phyloP scores from a whole-genome alignment of 2,113 vertebrate species.

The Mesocricetus auratus region DNA sequence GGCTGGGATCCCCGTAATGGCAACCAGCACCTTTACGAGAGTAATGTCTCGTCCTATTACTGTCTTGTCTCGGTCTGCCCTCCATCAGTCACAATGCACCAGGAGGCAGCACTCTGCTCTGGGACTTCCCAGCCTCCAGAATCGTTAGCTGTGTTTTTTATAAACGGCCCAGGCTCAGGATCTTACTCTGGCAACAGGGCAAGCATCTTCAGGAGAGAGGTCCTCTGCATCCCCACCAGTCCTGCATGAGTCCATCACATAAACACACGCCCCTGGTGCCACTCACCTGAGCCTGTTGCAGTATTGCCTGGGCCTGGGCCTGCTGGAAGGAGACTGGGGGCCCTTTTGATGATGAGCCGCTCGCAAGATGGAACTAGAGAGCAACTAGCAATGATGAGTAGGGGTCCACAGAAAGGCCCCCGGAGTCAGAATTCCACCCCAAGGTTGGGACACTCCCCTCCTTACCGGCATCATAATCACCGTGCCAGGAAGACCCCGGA shows the following conservation, averaged over 20 bases:
- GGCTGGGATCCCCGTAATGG: no score
- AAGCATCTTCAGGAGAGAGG: neutral
- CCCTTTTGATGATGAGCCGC: conserved; percentile 91
- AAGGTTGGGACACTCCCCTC: neutral
- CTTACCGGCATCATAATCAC: conserved; percentile 95
- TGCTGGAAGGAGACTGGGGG: conserved; percentile 93
- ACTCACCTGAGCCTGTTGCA: conserved; percentile 93
- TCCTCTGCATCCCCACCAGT: neutral
- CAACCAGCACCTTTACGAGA: neutral
- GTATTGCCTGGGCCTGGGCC: conserved; percentile 93
- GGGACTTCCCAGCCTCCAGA: neutral
- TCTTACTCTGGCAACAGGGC: neutral
- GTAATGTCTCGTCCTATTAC: neutral
- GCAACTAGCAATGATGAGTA: neutral
- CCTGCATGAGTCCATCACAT: neutral
- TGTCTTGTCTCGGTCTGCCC: no score
- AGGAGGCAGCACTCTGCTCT: neutral
- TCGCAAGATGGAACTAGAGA: conserved; percentile 91
- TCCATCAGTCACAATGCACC: no score
- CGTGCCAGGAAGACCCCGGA: conserved; percentile 92
- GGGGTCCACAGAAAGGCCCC: neutral
- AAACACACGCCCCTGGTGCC: fast-evolving
- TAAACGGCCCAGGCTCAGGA: neutral
- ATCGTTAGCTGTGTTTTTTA: neutral
- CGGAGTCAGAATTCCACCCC: neutral